Evolutionary conservation across 2,113 vertebrate genomes (phyloP).

Genomic region (Pygathrix nemaeus): DNA sequence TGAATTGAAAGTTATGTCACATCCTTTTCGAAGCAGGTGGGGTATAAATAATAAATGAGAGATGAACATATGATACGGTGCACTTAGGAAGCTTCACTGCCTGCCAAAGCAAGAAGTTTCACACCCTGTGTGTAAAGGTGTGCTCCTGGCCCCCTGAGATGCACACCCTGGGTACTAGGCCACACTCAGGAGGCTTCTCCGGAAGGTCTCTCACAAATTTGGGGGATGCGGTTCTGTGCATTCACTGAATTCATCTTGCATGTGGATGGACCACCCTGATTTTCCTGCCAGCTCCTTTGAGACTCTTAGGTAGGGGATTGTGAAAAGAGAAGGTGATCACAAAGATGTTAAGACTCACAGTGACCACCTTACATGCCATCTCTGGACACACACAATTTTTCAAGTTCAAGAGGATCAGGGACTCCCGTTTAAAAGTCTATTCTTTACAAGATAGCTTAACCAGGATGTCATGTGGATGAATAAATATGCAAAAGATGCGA

Average conservation of each 20-base stretch:
- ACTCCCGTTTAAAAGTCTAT: not conserved
- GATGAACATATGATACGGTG: not conserved
- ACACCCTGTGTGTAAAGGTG: no score
- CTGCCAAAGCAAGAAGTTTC: not conserved
- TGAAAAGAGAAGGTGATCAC: not conserved
- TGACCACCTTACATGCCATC: not conserved
- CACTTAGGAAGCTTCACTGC: not conserved
- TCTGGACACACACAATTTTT: not conserved
- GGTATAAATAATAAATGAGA: conserved; percentile 46
- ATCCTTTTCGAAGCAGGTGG: conserved; percentile 53
- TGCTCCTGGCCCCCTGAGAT: not conserved
- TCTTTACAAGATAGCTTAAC: not conserved
- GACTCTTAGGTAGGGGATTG: not conserved
- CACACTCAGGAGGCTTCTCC: not conserved
- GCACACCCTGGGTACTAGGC: not conserved
- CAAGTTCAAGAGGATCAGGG: not conserved
- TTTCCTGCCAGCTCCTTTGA: not conserved
- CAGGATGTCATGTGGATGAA: not conserved
- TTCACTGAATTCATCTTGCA: not conserved
- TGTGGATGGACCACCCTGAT: not conserved
- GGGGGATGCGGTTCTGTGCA: not conserved
- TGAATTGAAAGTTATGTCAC: not conserved
- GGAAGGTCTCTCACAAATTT: not conserved
- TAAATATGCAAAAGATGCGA: not conserved
- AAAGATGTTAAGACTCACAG: not conserved